phyloP scores from a whole-genome alignment of 2,797 vertebrate genomes.

The Clarias platycephalus region DNA sequence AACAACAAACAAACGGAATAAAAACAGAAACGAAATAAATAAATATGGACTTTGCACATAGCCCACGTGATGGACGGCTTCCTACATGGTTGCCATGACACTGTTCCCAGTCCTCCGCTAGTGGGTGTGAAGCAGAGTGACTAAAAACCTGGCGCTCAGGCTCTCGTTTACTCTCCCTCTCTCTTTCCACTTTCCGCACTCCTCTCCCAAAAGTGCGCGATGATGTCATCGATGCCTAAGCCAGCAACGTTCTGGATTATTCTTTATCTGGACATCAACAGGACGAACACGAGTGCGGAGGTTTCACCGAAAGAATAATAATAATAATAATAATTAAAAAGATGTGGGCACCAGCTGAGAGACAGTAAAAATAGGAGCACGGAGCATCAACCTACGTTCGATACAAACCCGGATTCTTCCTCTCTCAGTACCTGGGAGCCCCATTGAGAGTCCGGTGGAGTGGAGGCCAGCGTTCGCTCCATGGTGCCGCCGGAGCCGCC shows the following conservation, averaged over 20 bases:
- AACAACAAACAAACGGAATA: neutral
- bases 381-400: neutral
- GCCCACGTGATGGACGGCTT: constrained; percentile 55
- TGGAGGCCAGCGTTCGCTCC: constrained; percentile 36
- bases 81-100: constrained; percentile 70
- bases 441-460: constrained; percentile 40
- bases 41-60: constrained; percentile 32
- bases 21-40: neutral
- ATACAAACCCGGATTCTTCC: neutral
- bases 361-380: neutral
- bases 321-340: too few species aligned
- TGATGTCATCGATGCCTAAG: constrained; percentile 49
- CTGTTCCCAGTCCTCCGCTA: constrained; percentile 65
- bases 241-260: neutral
- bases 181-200: constrained; percentile 26
- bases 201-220: constrained; percentile 17
- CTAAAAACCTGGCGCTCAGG: constrained; percentile 61
- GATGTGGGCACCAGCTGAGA: neutral
- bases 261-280: neutral
- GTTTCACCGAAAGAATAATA: neutral
- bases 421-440: constrained; percentile 49
- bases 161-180: constrained; percentile 22
- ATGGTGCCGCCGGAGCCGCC: constrained; percentile 27
- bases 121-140: constrained; percentile 66
- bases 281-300: neutral